Conservation (phyloP, 2,888 invertebrate genomes). For the Dasypolia templi region DNA sequence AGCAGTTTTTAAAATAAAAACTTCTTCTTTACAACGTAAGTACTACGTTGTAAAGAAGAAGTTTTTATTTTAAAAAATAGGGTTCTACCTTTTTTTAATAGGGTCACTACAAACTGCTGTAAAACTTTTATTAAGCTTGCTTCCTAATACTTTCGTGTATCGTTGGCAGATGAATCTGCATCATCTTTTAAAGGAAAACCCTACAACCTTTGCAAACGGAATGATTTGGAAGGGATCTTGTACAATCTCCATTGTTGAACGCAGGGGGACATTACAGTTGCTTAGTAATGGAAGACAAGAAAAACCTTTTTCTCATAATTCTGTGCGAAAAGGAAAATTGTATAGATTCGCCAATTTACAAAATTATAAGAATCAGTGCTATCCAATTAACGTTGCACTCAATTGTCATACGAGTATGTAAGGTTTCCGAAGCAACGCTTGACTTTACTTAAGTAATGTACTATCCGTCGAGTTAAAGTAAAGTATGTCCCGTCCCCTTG, state of each 20-base stretch:
- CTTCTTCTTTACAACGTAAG: no score
- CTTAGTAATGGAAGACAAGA: background rate
- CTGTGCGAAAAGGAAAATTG: background rate
- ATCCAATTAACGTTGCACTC: conserved; percentile 69
- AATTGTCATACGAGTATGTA: conserved; percentile 49
- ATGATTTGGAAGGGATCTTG: background rate
- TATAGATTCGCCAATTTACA: background rate
- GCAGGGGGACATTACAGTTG: background rate
- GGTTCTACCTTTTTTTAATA: no score
- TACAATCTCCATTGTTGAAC: background rate
- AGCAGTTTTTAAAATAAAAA: no score
- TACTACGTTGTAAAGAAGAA: no score
- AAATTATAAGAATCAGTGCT: conserved; percentile 35
- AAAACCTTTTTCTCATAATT: conserved; percentile 7
- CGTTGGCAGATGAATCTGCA: background rate
- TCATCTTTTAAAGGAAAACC: background rate
- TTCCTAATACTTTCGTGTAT: background rate
- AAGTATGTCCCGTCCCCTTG: no score
- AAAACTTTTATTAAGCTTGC: conserved; percentile 5
- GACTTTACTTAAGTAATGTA: conserved; percentile 30
- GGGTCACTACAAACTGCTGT: background rate
- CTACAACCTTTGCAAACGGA: background rate
- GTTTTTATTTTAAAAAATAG: no score
- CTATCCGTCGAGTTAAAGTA: no score
- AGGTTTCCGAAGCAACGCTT: conserved; percentile 62